Evolutionary conservation across 2,797 vertebrate species (phyloP).

Genomic region (Hypotaenidia philippensis): DNA sequence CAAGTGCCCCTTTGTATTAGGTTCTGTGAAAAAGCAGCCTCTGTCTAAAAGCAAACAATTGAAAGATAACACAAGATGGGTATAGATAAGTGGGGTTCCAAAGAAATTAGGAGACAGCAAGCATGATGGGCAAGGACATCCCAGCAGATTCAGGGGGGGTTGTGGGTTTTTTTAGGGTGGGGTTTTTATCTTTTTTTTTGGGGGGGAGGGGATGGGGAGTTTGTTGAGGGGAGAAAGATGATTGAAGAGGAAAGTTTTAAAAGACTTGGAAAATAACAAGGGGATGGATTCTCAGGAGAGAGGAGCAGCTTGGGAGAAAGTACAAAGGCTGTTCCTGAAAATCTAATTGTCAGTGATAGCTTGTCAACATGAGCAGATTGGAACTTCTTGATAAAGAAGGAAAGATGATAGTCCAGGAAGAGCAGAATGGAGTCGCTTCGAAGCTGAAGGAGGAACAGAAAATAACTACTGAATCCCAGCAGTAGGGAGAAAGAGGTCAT

Average conservation of each 20-base stretch:
- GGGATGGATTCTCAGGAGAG: constrained; percentile 7
- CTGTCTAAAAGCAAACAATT: not conserved
- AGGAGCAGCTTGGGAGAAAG: constrained; percentile 23
- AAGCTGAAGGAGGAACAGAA: constrained; percentile 19
- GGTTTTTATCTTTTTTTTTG: too few species aligned
- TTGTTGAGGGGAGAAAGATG: not conserved
- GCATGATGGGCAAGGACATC: not conserved
- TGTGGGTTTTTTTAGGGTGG: too few species aligned
- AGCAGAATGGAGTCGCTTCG: not conserved
- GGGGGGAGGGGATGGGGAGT: too few species aligned
- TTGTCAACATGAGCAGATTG: constrained; percentile 54
- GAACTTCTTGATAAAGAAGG: constrained; percentile 44
- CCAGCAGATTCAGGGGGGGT: not conserved
- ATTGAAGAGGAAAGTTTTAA: constrained; percentile 13
- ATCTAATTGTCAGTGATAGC: constrained; percentile 52
- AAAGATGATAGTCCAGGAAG: constrained; percentile 38
- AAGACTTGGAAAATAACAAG: not conserved
- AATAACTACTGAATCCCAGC: constrained; percentile 14
- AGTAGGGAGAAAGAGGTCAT: constrained; percentile 6
- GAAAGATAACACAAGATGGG: not conserved
- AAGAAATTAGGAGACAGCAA: not conserved
- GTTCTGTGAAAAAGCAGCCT: not conserved
- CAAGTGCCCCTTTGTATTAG: not conserved
- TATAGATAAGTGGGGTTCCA: not conserved
- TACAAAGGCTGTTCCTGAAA: constrained; percentile 38